phyloP scores from a whole-genome alignment of 2,797 vertebrate species.

The Melanogrammus aeglefinus region DNA sequence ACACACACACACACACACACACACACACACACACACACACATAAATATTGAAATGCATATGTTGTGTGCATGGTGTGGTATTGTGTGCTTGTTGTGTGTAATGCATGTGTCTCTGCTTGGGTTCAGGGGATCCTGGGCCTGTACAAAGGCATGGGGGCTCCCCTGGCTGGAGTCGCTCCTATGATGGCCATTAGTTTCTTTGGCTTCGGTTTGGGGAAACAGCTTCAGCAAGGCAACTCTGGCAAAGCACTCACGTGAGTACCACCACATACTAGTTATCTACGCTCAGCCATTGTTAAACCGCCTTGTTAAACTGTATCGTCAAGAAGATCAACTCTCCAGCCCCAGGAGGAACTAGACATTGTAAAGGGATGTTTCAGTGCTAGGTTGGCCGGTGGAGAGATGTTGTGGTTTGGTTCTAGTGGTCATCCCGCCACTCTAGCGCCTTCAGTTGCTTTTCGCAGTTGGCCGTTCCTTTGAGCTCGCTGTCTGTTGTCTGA shows the following conservation, averaged over 20 bases:
- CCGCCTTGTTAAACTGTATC: background rate
- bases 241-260: slow-evolving; percentile 67
- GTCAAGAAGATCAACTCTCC: background rate
- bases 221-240: slow-evolving; percentile 71
- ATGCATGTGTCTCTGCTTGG: slow-evolving; percentile 36
- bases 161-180: slow-evolving; percentile 71
- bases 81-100: slow-evolving; percentile 13
- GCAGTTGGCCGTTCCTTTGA: background rate
- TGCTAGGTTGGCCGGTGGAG: background rate
- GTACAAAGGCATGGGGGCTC: slow-evolving; percentile 79
- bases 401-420: no score
- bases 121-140: slow-evolving; percentile 71
- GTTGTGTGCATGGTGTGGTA: background rate
- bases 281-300: background rate
- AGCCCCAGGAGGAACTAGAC: background rate
- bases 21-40: background rate
- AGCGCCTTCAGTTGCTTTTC: background rate
- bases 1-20: no score
- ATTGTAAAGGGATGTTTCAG: background rate
- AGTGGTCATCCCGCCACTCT: no score
- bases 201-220: slow-evolving; percentile 76
- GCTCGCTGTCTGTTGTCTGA: background rate
- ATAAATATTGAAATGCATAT: background rate
- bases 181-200: slow-evolving; percentile 82
- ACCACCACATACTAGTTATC: background rate